Evolutionary conservation across 2,888 invertebrate species (phyloP), one percentile per base, ranked within the genome.

Genomic region (Incurvaria masculella): DNA sequence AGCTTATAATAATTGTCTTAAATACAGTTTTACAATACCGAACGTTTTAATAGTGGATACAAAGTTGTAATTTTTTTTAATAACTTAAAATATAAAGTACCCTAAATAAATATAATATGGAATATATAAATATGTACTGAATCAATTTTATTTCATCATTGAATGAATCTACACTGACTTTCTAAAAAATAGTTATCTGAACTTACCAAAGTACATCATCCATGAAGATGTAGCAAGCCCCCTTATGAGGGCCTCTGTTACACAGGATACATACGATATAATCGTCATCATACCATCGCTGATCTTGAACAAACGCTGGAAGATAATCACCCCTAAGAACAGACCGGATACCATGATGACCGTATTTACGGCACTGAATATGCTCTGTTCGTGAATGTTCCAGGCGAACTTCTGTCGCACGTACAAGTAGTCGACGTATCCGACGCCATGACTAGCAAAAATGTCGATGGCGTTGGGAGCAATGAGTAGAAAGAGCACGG

Each of bases 361-460:
- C 42, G 73, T 68, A 42, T 60, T 63, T 1, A 65, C 57, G 6
- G 78, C 75, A 40, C 65, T 65, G 57, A 70, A 85, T 26, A 69
- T 61, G 2, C 83, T 82, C 53, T 69, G 84, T 23, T 79, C 63
- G 19, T 70, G 58, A 21, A 84, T 66, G 21, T 78, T 68, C 86
- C 85, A 86, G 18, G 72, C 65, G 51, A 87, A 80, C 56, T 78
- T 76, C 38, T 76, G 73, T 49, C 81, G 69, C n/a, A 79, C 59
- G 56, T 83, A 87, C 49, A 85, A 59, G 59, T 81, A 87, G 44
- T 72, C 70, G 20, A 86, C 68, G 17, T 63, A 58, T 1, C 54
- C 40, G 38, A 74, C 67, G 2, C 82, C 83, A 51, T 73, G 66
- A 1, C 68, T 17, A 5, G 66, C 53, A 49, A 72, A 61, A 38